A percentile compares a stretch with the other conserved stretches of the same genome.
phyloP scores from a whole-genome alignment of 1,140 invertebrate genomes.

The Leucophenga varia region DNA sequence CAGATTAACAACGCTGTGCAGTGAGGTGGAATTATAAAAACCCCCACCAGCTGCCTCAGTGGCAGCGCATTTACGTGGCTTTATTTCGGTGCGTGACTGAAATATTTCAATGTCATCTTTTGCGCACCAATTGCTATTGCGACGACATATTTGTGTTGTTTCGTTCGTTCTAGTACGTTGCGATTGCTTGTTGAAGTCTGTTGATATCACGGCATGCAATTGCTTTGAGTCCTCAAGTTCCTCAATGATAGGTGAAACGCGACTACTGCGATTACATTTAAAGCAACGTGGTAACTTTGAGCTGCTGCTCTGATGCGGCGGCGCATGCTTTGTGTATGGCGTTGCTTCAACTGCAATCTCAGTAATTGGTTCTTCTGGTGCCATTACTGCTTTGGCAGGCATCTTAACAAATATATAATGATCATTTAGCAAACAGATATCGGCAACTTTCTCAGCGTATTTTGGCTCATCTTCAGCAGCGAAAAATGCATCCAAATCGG shows the following conservation, averaged over 20 bases:
- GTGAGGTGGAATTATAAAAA: too few relatives aligned
- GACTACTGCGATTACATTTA: constrained; percentile 35
- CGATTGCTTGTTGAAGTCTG: too few relatives aligned
- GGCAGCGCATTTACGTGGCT: too few relatives aligned
- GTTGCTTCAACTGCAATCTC: too few relatives aligned
- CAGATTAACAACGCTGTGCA: too few relatives aligned
- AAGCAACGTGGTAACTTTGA: constrained; percentile 34
- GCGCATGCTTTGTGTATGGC: not conserved
- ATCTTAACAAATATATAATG: constrained; percentile 51
- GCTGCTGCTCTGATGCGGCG: too few relatives aligned
- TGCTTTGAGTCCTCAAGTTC: constrained; percentile 14
- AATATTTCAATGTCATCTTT: constrained; percentile 21
- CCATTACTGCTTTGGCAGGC: constrained; percentile 18
- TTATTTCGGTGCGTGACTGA: constrained; percentile 19
- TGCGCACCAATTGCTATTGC: too few relatives aligned
- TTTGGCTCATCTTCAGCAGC: constrained; percentile 19
- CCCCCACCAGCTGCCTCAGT: too few relatives aligned
- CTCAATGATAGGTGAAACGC: constrained; percentile 33
- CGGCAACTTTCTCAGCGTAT: constrained; percentile 39
- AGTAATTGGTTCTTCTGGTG: not conserved
- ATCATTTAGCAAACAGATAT: constrained; percentile 49
- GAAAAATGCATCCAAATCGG: constrained; percentile 41
- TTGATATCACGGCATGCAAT: too few relatives aligned
- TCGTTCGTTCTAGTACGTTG: too few relatives aligned
- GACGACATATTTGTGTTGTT: too few relatives aligned